These are phyloP conservation scores for Salvelinus namaycush DNA, from an alignment of 2,113 vertebrate species.

Conservation along the genomic window DNA sequence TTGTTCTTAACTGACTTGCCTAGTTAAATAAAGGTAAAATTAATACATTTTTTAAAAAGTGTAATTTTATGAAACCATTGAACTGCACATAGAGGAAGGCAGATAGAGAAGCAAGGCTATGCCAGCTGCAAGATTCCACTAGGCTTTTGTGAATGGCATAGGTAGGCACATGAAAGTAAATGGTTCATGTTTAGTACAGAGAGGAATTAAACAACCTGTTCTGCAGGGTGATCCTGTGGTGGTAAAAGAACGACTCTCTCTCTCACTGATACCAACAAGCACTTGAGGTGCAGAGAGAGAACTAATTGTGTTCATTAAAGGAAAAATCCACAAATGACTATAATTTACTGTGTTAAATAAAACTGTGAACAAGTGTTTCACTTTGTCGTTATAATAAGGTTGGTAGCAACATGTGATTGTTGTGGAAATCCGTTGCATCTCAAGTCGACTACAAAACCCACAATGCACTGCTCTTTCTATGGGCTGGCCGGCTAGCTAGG, in stretches of 20 bases:
- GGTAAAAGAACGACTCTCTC: conserved; percentile 66
- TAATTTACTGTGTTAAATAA: too few species aligned
- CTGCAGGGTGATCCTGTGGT: conserved; percentile 65
- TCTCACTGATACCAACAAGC: conserved; percentile 58
- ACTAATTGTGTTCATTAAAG: conserved; percentile 71
- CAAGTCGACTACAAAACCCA: too few species aligned
- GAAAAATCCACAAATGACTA: too few species aligned
- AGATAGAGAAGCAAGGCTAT: conserved; percentile 30
- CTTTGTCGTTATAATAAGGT: too few species aligned
- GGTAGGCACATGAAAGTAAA: conserved; percentile 63
- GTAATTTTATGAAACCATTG: conserved; percentile 43
- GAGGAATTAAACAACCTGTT: conserved; percentile 63
- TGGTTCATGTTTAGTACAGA: conserved; percentile 67
- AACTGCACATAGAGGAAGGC: conserved; percentile 24
- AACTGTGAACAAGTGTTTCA: too few species aligned
- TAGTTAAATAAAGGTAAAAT: too few species aligned
- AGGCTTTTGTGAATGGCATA: conserved; percentile 42
- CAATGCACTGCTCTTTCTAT: too few species aligned
- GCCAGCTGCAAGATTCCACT: conserved; percentile 1
- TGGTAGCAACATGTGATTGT: too few species aligned
- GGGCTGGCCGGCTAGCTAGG: too few species aligned
- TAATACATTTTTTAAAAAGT: background rate
- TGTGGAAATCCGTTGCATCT: too few species aligned
- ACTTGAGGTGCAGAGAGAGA: conserved; percentile 63
- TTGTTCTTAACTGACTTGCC: too few species aligned